Conservation (phyloP, 2,888 invertebrate genomes). For the Epiblema foenella region DNA sequence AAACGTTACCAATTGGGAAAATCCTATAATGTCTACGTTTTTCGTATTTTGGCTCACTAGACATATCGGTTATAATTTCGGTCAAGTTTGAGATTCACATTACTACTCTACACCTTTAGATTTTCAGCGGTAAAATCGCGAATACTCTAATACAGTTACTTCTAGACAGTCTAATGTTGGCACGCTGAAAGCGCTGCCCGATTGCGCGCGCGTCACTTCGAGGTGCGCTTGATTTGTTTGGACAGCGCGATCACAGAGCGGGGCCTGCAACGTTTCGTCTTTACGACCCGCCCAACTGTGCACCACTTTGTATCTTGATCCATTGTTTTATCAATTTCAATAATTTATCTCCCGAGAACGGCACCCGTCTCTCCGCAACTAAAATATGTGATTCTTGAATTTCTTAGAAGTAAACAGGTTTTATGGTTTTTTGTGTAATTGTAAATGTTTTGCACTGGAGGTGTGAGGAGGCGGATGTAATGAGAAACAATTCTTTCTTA, state of each 20-base stretch:
- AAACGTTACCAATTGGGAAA: slow-evolving; percentile 22
- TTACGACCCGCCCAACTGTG: slow-evolving; percentile 82
- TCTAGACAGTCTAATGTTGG: slow-evolving; percentile 44
- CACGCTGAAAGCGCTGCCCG: slow-evolving; percentile 54
- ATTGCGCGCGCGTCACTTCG: slow-evolving; percentile 49
- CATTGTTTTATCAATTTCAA: slow-evolving; percentile 84
- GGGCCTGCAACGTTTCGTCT: slow-evolving; percentile 79
- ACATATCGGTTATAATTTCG: neutral
- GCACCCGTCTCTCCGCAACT: slow-evolving; percentile 73
- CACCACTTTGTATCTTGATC: slow-evolving; percentile 76
- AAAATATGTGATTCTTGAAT: slow-evolving; percentile 69
- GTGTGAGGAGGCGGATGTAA: slow-evolving; percentile 1
- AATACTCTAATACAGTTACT: neutral
- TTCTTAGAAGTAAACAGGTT: slow-evolving; percentile 62
- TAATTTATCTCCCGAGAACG: slow-evolving; percentile 81
- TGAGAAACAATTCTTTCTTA: neutral
- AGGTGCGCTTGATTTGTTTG: slow-evolving; percentile 74
- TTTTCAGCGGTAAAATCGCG: slow-evolving; percentile 2
- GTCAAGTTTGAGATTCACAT: neutral
- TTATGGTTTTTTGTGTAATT: slow-evolving; percentile 46
- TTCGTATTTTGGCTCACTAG: neutral
- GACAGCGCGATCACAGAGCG: slow-evolving; percentile 78
- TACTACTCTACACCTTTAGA: neutral
- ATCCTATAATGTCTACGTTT: slow-evolving; percentile 1
- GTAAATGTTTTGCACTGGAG: slow-evolving; percentile 47